A percentile compares a stretch with the other conserved stretches of the same genome.
Conservation (phyloP, 2,113 vertebrate species). For the human (Homo sapiens) region DNA sequence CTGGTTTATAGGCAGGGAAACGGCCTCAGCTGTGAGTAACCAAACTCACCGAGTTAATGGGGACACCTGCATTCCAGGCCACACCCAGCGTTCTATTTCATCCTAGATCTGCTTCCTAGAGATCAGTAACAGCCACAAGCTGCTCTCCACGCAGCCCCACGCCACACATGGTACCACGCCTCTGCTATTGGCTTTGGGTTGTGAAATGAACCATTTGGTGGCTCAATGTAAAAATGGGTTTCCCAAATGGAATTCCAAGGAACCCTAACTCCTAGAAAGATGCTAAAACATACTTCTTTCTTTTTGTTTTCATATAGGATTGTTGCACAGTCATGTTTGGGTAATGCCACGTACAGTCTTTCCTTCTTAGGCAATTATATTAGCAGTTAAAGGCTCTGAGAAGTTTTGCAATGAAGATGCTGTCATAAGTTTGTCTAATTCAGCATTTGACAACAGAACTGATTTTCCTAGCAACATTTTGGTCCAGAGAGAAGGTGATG, state of each 20-base stretch:
- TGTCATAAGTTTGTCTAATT: not conserved
- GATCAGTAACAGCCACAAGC: not conserved
- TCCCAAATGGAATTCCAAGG: slow-evolving; percentile 4
- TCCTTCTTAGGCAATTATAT: not conserved
- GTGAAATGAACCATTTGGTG: not conserved
- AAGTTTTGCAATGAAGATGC: not conserved
- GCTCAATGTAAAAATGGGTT: not conserved
- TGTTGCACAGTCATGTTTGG: not conserved
- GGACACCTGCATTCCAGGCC: not conserved
- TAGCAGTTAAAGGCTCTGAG: not conserved
- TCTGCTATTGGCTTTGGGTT: not conserved
- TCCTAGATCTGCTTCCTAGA: not conserved
- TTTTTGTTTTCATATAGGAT: too few relatives aligned
- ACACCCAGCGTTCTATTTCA: not conserved
- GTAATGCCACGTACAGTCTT: not conserved
- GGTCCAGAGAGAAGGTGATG: not conserved
- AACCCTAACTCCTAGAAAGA: not conserved
- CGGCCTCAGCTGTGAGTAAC: not conserved
- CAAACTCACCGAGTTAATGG: not conserved
- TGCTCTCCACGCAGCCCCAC: not conserved
- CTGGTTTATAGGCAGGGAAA: not conserved
- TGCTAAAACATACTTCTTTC: not conserved
- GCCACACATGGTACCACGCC: too few relatives aligned
- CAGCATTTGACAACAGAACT: not conserved
- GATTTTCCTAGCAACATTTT: not conserved